These are phyloP conservation scores for Epistrophe grossulariae DNA, from an alignment of 2,888 invertebrate genomes.

Conservation along the genomic window DNA sequence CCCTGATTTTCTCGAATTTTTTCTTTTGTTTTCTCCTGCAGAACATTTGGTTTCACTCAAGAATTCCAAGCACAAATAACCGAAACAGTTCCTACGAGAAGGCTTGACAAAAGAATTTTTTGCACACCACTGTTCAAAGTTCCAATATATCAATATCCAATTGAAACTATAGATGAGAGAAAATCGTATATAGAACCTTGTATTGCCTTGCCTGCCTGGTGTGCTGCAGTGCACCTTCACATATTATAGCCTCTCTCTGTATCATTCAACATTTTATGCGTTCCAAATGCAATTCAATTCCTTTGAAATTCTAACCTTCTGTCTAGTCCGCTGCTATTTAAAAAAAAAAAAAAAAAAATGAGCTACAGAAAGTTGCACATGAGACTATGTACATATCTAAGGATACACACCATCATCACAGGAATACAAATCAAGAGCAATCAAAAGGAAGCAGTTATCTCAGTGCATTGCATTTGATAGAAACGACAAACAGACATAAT, in stretches of 20 bases:
- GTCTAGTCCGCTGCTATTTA: slow-evolving; percentile 43
- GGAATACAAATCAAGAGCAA: slow-evolving; percentile 65
- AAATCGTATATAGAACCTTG: not conserved
- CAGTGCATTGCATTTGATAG: slow-evolving; percentile 58
- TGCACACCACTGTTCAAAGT: not conserved
- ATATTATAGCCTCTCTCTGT: not conserved
- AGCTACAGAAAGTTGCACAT: not conserved
- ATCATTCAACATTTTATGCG: slow-evolving; percentile 26
- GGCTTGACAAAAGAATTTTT: not conserved
- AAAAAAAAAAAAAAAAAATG: slow-evolving; percentile 1
- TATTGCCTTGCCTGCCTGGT: not conserved
- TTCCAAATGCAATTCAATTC: slow-evolving; percentile 51
- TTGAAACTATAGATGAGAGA: slow-evolving; percentile 24
- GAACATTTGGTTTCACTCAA: too few species aligned
- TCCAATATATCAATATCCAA: slow-evolving; percentile 27
- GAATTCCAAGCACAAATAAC: not conserved
- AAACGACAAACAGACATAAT: slow-evolving; percentile 68
- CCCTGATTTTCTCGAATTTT: too few species aligned
- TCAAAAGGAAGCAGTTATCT: slow-evolving; percentile 63
- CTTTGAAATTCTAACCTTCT: slow-evolving; percentile 71
- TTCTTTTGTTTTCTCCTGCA: too few species aligned
- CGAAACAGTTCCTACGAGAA: not conserved
- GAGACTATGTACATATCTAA: not conserved
- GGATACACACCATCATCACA: not conserved
- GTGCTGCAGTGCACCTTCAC: not conserved